A percentile compares a stretch with the other conserved stretches of the same genome.
Conservation (phyloP, 2,888 invertebrate species). For the Neoaliturus tenellus region DNA sequence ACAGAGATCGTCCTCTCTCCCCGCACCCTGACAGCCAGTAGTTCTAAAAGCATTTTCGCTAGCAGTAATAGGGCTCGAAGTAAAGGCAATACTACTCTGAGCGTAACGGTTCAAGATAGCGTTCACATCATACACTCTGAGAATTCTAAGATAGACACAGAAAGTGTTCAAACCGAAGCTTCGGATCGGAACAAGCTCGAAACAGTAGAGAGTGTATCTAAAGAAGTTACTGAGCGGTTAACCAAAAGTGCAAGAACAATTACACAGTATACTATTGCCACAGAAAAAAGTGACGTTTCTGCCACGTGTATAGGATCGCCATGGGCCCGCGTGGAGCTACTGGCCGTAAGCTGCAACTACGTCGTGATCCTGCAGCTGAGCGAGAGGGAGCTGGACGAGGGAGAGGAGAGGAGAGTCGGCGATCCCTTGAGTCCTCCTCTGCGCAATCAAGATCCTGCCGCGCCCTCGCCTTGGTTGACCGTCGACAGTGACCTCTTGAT, state of each 20-base stretch:
- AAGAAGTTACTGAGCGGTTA: not conserved
- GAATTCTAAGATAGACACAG: not conserved
- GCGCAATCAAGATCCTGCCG: slow-evolving; percentile 63
- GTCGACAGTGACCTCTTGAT: not conserved
- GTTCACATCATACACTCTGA: not conserved
- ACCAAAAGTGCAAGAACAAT: not conserved
- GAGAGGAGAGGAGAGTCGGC: slow-evolving; percentile 42
- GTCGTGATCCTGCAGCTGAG: slow-evolving; percentile 70
- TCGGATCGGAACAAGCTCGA: not conserved
- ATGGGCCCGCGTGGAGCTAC: slow-evolving; percentile 72
- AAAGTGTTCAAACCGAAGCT: not conserved
- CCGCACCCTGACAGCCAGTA: not conserved
- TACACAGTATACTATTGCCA: not conserved
- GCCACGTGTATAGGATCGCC: slow-evolving; percentile 46
- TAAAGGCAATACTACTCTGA: not conserved
- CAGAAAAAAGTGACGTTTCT: not conserved
- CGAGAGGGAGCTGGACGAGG: slow-evolving; percentile 46
- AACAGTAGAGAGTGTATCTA: not conserved
- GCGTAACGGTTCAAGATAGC: not conserved
- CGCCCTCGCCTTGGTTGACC: slow-evolving; percentile 64
- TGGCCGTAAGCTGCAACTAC: slow-evolving; percentile 77
- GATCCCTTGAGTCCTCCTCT: slow-evolving; percentile 63
- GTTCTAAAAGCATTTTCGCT: not conserved
- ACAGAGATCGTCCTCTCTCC: not conserved
- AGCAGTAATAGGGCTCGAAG: not conserved